These are phyloP conservation scores for Vidua macroura DNA, from an alignment of 2,113 vertebrate species.

Conservation along the genomic window DNA sequence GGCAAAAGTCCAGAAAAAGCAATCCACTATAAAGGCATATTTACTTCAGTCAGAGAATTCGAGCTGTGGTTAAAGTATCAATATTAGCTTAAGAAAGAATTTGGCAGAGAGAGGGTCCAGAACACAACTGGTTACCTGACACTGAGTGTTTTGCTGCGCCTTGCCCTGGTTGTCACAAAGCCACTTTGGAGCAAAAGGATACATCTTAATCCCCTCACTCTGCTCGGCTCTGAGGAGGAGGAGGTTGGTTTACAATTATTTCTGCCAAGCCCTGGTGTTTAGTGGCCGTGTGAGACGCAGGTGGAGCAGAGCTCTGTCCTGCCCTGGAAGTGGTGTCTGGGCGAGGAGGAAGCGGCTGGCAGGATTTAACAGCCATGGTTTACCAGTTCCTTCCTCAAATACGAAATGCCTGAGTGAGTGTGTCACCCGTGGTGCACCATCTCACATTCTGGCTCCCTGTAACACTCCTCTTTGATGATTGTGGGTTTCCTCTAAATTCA, in stretches of 20 bases:
- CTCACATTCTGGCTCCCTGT: neutral
- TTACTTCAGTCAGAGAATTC: conserved; percentile 57
- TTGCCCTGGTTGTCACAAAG: neutral
- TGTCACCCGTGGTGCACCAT: neutral
- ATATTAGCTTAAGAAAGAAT: conserved; percentile 73
- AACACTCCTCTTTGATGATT: neutral
- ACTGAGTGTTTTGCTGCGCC: neutral
- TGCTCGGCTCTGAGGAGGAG: neutral
- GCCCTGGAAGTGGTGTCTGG: neutral
- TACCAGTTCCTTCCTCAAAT: neutral
- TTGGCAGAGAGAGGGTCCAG: conserved; percentile 53
- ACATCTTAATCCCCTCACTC: neutral
- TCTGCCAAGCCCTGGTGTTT: neutral
- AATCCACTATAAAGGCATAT: conserved; percentile 52
- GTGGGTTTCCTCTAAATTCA: neutral
- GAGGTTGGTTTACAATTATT: neutral
- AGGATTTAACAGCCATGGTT: neutral
- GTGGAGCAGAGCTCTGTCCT: neutral
- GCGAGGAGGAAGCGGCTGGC: neutral
- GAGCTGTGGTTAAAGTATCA: conserved; percentile 71
- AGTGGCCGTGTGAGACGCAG: fast-evolving
- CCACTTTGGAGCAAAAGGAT: neutral
- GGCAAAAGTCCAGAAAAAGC: conserved; percentile 54
- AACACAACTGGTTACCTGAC: conserved; percentile 25
- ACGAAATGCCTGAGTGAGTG: fast-evolving